These are phyloP conservation scores for Megaleporinus macrocephalus DNA, from an alignment of 2,113 vertebrate species.

Conservation along the genomic window DNA sequence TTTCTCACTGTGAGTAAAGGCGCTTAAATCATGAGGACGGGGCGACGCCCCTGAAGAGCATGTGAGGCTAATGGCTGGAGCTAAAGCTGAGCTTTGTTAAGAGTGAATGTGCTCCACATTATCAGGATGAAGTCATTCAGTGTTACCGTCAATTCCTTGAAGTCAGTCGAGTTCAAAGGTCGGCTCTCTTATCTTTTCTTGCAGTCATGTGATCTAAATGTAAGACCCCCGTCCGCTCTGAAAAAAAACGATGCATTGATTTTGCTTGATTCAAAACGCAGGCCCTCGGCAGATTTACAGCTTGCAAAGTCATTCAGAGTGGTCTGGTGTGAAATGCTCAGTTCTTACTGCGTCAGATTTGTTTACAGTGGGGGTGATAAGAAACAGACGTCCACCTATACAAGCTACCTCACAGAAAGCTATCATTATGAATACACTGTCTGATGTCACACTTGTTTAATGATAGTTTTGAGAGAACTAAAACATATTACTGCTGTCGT, in stretches of 20 bases:
- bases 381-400: no score
- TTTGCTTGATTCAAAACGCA: neutral
- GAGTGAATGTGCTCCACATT: slow-evolving; percentile 29
- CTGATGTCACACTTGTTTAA: no score
- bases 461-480: no score
- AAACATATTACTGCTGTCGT: no score
- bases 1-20: slow-evolving; percentile 24
- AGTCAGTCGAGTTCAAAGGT: slow-evolving; percentile 3
- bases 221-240: neutral
- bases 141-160: slow-evolving; percentile 28
- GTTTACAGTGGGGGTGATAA: no score
- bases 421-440: no score
- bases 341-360: no score
- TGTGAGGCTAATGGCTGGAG: neutral
- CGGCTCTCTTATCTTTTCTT: neutral
- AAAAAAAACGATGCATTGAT: neutral
- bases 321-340: no score
- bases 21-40: slow-evolving; percentile 8
- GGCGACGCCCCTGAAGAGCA: neutral
- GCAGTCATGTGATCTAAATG: slow-evolving; percentile 9
- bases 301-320: no score
- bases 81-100: slow-evolving; percentile 10
- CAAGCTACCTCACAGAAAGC: no score
- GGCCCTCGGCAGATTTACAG: no score
- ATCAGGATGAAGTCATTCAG: slow-evolving; percentile 31